These are phyloP conservation scores for Caenorhabditis sp. DNA, from an alignment of 2,888 invertebrate species.

Conservation along the genomic window DNA sequence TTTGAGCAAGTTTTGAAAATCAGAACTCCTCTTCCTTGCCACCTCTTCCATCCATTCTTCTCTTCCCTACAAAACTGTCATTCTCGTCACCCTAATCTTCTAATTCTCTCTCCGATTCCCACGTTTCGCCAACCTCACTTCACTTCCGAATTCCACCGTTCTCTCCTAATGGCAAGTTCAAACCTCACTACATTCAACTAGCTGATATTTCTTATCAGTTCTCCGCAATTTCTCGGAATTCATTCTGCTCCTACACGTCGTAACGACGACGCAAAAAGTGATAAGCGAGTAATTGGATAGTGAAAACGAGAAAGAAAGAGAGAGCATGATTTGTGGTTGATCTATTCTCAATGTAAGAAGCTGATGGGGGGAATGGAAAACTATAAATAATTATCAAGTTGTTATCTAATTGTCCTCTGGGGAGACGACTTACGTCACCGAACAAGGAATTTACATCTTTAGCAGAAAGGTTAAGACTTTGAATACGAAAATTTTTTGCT, in stretches of 20 bases:
- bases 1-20: too few relatives aligned
- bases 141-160: conserved; percentile 52
- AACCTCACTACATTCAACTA: conserved; percentile 38
- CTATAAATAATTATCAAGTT: conserved; percentile 43
- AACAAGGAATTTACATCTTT: conserved; percentile 3
- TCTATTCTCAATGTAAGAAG: conserved; percentile 18
- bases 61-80: conserved; percentile 11
- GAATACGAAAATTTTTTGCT: neutral
- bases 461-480: conserved; percentile 31
- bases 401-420: conserved; percentile 37
- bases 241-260: conserved; percentile 37
- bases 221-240: conserved; percentile 46
- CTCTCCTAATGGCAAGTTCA: conserved; percentile 20
- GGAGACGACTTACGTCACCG: neutral
- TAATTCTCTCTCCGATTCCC: conserved; percentile 11
- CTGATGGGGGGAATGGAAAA: conserved; percentile 1
- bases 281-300: conserved; percentile 11
- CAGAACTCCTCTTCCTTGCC: too few relatives aligned
- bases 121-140: conserved; percentile 35
- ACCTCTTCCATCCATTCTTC: neutral
- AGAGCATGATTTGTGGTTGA: conserved; percentile 58
- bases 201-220: conserved; percentile 42
- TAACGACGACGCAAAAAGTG: conserved; percentile 16
- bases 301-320: conserved; percentile 6
- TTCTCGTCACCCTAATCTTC: conserved; percentile 31